A percentile compares a stretch with the other conserved stretches of the same genome.
Evolutionary conservation across 2,113 vertebrate species (phyloP).

Genomic region (Pseudolaguvia tuberculata): DNA sequence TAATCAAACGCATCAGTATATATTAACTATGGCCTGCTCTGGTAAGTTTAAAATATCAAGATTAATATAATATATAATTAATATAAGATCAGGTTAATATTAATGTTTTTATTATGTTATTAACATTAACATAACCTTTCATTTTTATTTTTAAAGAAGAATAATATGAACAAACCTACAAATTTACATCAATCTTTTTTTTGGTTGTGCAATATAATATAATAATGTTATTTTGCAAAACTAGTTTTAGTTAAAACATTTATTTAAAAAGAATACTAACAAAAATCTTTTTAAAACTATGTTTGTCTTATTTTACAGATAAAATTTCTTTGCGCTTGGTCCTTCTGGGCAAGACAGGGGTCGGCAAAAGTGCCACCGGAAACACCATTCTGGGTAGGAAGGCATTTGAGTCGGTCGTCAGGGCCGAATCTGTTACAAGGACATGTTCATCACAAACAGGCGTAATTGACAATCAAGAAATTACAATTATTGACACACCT

Average conservation of each 20-base stretch:
- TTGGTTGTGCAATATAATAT: no score
- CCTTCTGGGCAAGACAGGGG: slow-evolving; percentile 33
- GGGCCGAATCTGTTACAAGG: slow-evolving; percentile 20
- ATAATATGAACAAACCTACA: no score
- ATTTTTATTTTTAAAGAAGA: no score
- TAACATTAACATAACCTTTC: no score
- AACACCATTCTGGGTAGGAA: slow-evolving; percentile 39
- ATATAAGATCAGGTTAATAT: no score
- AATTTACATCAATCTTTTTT: no score
- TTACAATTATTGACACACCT: slow-evolving; percentile 32
- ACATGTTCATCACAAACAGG: not conserved
- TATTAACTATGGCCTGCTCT: not conserved
- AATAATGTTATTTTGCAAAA: no score
- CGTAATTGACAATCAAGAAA: not conserved
- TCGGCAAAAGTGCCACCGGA: slow-evolving; percentile 37
- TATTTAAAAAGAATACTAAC: not conserved
- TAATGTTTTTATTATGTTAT: no score
- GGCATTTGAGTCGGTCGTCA: not conserved
- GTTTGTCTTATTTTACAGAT: not conserved
- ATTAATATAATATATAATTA: no score
- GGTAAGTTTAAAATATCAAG: not conserved
- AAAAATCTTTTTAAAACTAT: not conserved
- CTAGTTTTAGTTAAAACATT: no score
- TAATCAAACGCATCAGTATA: no score
- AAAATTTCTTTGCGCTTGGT: not conserved